Conservation (phyloP, 2,113 vertebrate genomes). For the Amphiprion ocellaris region DNA sequence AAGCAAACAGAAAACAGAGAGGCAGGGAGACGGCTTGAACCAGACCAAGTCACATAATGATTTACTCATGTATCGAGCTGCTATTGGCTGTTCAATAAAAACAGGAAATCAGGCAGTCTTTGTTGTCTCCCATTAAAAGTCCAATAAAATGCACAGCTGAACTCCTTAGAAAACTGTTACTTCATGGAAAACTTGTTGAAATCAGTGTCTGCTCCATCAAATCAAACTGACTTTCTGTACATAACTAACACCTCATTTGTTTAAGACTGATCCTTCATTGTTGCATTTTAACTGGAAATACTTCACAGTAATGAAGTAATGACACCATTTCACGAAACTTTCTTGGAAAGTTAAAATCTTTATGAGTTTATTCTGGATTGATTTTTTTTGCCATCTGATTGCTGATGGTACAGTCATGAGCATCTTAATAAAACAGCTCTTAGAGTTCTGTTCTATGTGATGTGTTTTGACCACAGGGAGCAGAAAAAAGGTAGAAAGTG, state of each 20-base stretch:
- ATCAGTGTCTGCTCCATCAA: background rate
- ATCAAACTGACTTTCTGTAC: background rate
- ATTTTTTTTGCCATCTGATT: too few species aligned
- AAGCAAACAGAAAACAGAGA: conserved; percentile 43
- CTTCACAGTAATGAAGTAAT: background rate
- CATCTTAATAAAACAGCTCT: background rate
- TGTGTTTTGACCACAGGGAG: too few species aligned
- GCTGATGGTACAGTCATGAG: background rate
- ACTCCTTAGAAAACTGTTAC: conserved; percentile 15
- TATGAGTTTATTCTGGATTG: too few species aligned
- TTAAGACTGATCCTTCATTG: too few species aligned
- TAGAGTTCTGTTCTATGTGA: too few species aligned
- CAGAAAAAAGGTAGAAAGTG: too few species aligned
- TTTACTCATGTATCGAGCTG: conserved; percentile 37
- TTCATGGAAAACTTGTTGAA: conserved; percentile 12
- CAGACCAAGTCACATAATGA: conserved; percentile 15
- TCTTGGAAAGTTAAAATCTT: background rate
- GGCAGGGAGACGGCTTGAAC: background rate
- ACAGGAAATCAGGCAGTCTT: conserved; percentile 35
- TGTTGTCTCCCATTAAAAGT: conserved; percentile 33
- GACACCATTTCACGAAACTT: background rate
- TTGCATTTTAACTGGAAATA: too few species aligned
- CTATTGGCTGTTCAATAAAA: conserved; percentile 40
- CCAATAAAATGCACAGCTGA: conserved; percentile 14
- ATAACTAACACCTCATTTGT: background rate